Evolutionary conservation across 1,140 invertebrate genomes (phyloP).

Genomic region (Ctenoplectra terminalis): DNA sequence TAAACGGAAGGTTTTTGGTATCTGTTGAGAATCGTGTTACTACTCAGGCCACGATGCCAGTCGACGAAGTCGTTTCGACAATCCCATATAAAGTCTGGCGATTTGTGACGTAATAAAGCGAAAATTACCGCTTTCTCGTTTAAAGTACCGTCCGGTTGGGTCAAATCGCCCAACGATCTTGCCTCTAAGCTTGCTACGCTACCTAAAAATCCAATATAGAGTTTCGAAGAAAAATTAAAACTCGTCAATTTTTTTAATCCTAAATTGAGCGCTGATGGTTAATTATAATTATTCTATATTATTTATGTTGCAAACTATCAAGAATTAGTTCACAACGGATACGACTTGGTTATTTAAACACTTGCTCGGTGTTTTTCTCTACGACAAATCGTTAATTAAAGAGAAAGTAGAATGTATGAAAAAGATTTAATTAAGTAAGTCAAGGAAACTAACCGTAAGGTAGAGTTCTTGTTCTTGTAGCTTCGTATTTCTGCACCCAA

Average conservation of each 20-base stretch:
- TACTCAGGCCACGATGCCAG: slow-evolving; percentile 72
- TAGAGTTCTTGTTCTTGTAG: slow-evolving; percentile 74
- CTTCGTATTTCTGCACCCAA: slow-evolving; percentile 79
- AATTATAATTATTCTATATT: not conserved
- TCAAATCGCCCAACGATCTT: slow-evolving; percentile 74
- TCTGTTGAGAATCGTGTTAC: slow-evolving; percentile 73
- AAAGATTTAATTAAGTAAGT: slow-evolving; percentile 27
- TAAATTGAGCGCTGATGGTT: too few species aligned
- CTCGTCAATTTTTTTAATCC: not conserved
- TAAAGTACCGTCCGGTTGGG: slow-evolving; percentile 66
- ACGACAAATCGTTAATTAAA: slow-evolving; percentile 43
- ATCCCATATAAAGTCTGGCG: slow-evolving; percentile 79
- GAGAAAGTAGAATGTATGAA: not conserved
- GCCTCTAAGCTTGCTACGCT: slow-evolving; percentile 68
- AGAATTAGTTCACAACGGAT: too few species aligned
- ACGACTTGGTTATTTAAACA: not conserved
- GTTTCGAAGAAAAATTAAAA: not conserved
- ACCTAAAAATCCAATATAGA: slow-evolving; percentile 54
- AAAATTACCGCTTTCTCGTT: slow-evolving; percentile 77
- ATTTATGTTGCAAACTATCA: not conserved
- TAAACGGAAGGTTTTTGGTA: slow-evolving; percentile 75
- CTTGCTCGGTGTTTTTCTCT: too few species aligned
- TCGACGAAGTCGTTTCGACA: slow-evolving; percentile 78
- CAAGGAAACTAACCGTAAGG: slow-evolving; percentile 75
- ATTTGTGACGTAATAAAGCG: slow-evolving; percentile 64